Base-by-base conservation (phyloP, 2,113 vertebrate species). In the Zapornia atra region DNA sequence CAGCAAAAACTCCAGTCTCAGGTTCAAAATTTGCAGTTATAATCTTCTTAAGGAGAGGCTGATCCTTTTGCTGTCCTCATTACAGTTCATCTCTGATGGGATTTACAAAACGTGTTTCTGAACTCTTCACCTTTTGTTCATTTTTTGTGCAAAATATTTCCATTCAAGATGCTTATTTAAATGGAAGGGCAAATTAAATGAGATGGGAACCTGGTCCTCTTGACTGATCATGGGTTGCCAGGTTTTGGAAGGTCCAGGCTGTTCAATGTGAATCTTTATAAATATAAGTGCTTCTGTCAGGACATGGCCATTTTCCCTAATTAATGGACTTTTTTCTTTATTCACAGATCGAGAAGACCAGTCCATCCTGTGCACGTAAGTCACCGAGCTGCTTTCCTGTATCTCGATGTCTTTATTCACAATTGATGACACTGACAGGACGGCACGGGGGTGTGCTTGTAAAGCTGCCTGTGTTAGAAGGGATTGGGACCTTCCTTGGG, bases 341-440 rank as follows among this genome's bases (percentile, higher is more conserved):
- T 97, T 93, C 46, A 56, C 98, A 99, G 99, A 99, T 97, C 99
- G 99, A 70, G 99, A 99, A 96, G 99, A 99, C 95, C 99, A 99
- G 97, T 99, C 99, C 72, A 99, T 99, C 94, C 98, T 99, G 40
- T 99, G 99, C 99, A 99, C 99, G 99, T 99, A 97, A 99, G 99
- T 99, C 89, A 82, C 11, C 24, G 15, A 80, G 16, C 28, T 82
- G 10, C 87, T 91, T 84, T 53, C 42, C 33, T 56, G 7, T 71
- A 38, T 56, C 36, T 82, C 28, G 21, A 26, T 64, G 10, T 42
- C 33, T 68, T 56, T 66, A 54, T 88, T 54, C 26, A 88, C 46
- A 90, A 72, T 13, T 53, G 2, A 79, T 57, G 72, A 24, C 13
- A 40, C 36, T 89, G 65, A 22, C 33, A 57, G 6, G 44, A 46